Conservation (phyloP, 2,888 invertebrate genomes). For the Neoscelio sp. region DNA sequence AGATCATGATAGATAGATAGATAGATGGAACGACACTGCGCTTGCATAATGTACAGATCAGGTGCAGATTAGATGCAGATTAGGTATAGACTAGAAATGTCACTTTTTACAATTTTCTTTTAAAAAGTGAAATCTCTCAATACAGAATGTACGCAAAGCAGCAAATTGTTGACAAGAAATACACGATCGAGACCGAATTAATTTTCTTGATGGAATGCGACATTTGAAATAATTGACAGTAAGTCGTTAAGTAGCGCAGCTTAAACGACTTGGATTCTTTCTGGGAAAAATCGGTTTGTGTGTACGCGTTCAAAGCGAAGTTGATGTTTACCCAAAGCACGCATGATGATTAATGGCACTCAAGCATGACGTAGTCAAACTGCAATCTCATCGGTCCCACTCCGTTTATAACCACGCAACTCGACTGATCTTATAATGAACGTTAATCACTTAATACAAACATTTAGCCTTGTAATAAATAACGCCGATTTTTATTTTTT, state of each 20-base stretch:
- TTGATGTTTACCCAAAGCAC: slow-evolving; percentile 63
- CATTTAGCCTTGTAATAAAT: slow-evolving; percentile 19
- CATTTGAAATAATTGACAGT: slow-evolving; percentile 21
- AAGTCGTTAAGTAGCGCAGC: slow-evolving; percentile 1
- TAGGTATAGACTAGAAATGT: too few species aligned
- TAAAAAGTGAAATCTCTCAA: too few species aligned
- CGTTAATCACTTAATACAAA: slow-evolving; percentile 44
- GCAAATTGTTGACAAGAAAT: background rate
- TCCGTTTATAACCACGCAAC: slow-evolving; percentile 30
- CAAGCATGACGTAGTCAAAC: slow-evolving; percentile 72
- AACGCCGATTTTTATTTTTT: too few species aligned
- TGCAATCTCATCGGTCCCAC: slow-evolving; percentile 70
- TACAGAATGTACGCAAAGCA: too few species aligned
- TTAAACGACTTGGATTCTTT: slow-evolving; percentile 43
- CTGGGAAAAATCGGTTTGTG: slow-evolving; percentile 11
- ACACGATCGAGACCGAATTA: background rate
- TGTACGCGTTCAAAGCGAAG: slow-evolving; percentile 37
- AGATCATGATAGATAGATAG: too few species aligned
- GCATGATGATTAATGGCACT: slow-evolving; percentile 76
- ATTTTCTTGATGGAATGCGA: background rate
- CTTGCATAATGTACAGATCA: too few species aligned
- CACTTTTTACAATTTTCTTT: too few species aligned
- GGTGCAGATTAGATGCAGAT: too few species aligned
- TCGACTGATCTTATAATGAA: slow-evolving; percentile 48
- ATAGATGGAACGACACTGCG: too few species aligned